Percentiles rank a stretch among this genome's conserved stretches.
Conservation (phyloP, 2,888 invertebrate genomes). For the Pemphredon lugubris region DNA sequence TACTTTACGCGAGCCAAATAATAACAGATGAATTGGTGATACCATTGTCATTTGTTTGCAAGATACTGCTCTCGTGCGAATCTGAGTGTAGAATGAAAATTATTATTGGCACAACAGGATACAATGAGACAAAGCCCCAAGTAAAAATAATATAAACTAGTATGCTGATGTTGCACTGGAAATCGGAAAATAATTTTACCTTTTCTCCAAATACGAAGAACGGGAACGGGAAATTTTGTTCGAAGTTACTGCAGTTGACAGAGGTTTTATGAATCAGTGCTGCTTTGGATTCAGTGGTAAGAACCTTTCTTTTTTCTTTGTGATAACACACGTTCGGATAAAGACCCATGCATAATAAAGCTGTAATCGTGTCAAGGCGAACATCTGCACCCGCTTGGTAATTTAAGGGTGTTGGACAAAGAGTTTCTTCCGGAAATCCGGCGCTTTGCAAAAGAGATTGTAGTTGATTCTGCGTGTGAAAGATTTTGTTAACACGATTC, state of each 20-base stretch:
- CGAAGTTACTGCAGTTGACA: slow-evolving; percentile 94
- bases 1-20: slow-evolving; percentile 95
- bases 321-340: slow-evolving; percentile 98
- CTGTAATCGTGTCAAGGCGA: slow-evolving; percentile 90
- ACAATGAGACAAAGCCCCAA: no score
- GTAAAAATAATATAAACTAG: not conserved
- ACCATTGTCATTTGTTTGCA: slow-evolving; percentile 99
- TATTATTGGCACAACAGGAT: no score
- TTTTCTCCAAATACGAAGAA: slow-evolving; percentile 99
- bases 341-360: slow-evolving; percentile 93
- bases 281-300: slow-evolving; percentile 96
- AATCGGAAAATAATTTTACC: slow-evolving; percentile 78
- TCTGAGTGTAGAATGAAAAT: slow-evolving; percentile 79
- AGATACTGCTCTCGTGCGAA: slow-evolving; percentile 95
- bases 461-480: slow-evolving; percentile 83
- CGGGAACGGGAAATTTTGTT: slow-evolving; percentile 94
- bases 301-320: slow-evolving; percentile 96
- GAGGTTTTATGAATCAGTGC: slow-evolving; percentile 98
- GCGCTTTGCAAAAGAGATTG: slow-evolving; percentile 86
- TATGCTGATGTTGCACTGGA: not conserved
- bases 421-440: slow-evolving; percentile 95
- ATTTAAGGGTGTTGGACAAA: slow-evolving; percentile 89
- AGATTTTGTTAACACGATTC: not conserved
- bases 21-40: slow-evolving; percentile 93
- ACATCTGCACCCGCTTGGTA: slow-evolving; percentile 89